These are phyloP conservation scores for Rhamphomyia laevipes DNA, from an alignment of 2,888 invertebrate species.

Conservation along the genomic window DNA sequence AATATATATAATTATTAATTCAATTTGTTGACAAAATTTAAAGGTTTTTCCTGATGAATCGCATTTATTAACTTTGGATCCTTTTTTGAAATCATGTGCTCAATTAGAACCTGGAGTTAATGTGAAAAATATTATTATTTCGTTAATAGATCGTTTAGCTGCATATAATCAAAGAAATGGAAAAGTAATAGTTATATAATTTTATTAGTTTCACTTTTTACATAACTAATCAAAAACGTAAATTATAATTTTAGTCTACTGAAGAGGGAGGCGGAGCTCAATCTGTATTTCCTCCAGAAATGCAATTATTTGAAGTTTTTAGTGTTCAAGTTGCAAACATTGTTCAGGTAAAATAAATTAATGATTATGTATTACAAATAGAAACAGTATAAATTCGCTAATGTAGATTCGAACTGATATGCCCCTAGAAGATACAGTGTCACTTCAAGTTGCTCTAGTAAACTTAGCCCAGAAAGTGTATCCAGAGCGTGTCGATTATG, in stretches of 20 bases:
- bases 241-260: neutral
- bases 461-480: conserved; percentile 95
- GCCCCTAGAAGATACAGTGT: conserved; percentile 91
- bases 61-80: conserved; percentile 88
- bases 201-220: neutral
- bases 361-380: neutral
- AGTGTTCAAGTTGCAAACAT: conserved; percentile 94
- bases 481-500: conserved; percentile 86
- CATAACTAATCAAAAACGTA: too few relatives aligned
- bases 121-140: conserved; percentile 96
- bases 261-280: conserved; percentile 23
- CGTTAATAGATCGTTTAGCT: conserved; percentile 83
- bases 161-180: conserved; percentile 69
- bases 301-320: conserved; percentile 95
- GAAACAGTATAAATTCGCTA: neutral
- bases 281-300: conserved; percentile 65
- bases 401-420: conserved; percentile 80
- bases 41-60: conserved; percentile 97
- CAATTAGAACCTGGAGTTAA: conserved; percentile 93
- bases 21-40: neutral
- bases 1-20: neutral
- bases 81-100: conserved; percentile 93
- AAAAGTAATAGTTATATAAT: conserved; percentile 29
- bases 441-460: conserved; percentile 87
- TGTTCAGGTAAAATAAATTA: conserved; percentile 53